Evolutionary conservation across 1,140 invertebrate species (phyloP).

Genomic region (Eulimnadia texana): DNA sequence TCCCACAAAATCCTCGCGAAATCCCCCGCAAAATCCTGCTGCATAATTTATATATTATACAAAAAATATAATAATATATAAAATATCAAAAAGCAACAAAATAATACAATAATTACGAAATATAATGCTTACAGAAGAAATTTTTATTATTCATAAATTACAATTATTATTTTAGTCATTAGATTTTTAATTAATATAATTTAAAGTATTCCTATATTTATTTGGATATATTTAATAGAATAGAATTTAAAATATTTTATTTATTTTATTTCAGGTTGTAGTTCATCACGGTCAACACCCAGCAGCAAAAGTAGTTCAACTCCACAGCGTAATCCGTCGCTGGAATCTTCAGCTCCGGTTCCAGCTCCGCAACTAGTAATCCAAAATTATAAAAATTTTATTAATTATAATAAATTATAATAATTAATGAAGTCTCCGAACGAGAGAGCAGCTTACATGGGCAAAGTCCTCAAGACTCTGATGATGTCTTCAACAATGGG

Average conservation of each 20-base stretch:
- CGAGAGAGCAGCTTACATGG: slow-evolving; percentile 22
- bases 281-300: neutral
- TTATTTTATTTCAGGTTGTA: neutral
- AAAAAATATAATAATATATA: neutral
- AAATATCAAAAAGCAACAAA: neutral
- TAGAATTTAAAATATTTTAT: neutral
- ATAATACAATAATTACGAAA: no score
- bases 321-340: neutral
- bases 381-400: neutral
- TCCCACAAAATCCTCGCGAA: neutral
- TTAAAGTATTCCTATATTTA: no score
- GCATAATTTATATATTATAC: neutral
- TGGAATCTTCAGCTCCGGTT: neutral
- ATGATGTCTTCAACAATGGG: slow-evolving; percentile 44
- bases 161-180: no score
- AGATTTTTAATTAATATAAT: no score
- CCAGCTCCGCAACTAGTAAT: neutral
- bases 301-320: neutral
- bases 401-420: neutral
- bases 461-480: slow-evolving; percentile 50
- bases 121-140: no score
- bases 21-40: neutral
- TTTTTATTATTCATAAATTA: no score
- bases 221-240: no score
- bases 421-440: neutral